Evolutionary conservation across 2,797 vertebrate species (phyloP).

Genomic region (Gorsachius magnificus): DNA sequence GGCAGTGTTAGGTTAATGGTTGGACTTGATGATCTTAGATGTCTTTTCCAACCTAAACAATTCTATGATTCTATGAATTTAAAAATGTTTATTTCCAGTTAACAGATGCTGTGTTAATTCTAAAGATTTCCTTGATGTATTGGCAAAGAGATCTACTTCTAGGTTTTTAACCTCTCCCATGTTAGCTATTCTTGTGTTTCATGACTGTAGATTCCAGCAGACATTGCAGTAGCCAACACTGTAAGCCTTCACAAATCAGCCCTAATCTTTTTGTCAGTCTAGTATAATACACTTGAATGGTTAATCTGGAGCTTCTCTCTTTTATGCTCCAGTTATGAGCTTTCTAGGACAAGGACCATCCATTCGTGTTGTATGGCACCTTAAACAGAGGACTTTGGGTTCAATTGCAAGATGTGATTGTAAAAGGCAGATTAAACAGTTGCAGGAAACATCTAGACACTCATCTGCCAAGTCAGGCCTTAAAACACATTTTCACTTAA

Average conservation of each 20-base stretch:
- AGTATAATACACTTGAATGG: neutral
- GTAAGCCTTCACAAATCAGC: neutral
- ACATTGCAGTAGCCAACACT: neutral
- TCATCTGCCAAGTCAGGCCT: neutral
- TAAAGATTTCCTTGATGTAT: neutral
- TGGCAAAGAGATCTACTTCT: neutral
- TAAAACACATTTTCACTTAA: neutral
- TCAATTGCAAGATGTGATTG: neutral
- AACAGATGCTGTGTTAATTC: neutral
- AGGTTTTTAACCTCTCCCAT: neutral
- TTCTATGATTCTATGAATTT: neutral
- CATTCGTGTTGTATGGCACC: neutral
- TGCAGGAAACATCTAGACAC: neutral
- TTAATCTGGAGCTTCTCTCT: neutral
- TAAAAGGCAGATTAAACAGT: neutral
- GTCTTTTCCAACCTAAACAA: no score
- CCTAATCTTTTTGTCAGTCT: neutral
- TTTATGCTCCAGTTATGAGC: neutral
- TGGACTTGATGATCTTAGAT: no score
- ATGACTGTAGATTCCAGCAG: neutral
- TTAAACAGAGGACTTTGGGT: fast-evolving
- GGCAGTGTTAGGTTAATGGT: no score
- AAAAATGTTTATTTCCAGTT: neutral
- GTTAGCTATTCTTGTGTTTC: neutral
- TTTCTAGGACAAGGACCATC: neutral